Base-by-base conservation (phyloP, 2,888 invertebrate species). In the Chymomyza caudatula region DNA sequence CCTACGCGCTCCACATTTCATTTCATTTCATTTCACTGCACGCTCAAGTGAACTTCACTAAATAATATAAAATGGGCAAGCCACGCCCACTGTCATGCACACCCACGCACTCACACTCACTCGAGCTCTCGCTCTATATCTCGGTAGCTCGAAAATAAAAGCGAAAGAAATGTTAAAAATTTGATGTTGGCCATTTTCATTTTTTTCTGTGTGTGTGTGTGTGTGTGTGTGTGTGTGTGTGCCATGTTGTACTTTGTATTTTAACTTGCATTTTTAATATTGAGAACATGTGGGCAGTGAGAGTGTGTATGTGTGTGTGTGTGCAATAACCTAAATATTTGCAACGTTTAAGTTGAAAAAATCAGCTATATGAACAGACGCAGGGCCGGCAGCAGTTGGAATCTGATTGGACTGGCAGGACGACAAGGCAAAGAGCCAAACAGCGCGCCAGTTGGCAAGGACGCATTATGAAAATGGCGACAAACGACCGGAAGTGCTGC, bases 401-500 rank as follows among this genome's bases (percentile, higher is more conserved):
- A 37, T 37, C 11, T 37, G 29, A 37, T 37, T 37, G 29, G 29
- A 37, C 29, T 37, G 29, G 29, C 29, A 11, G 29, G 11, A 37
- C 11, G 29, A 11, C 29, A 11, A 11, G 19, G 11, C 15, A 43
- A 29, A 8, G 37, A 42, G 54, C 42, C 57, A 63, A 51, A 65
- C 29, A 53, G 13, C 53, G n/a, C 19, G 19, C 51, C 51, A 19
- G 22, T 51, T 51, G 51, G 25, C 25, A 56, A 44, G 57, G 20
- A 57, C 57, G 47, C 43, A 77, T 83, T 85, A 81, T 85, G 73
- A 76, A 83, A 81, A 79, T 75, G 71, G 84, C 85, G 84, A 83
- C 80, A 81, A 85, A 83, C 81, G 86, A 77, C 71, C 73, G 84
- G 81, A 85, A 83, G 77, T 85, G 60, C 59, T 65, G 19, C 62